A percentile compares a stretch with the other conserved stretches of the same genome.
These are phyloP conservation scores for Meriones unguiculatus DNA, from an alignment of 2,113 vertebrate genomes.

Conservation along the genomic window DNA sequence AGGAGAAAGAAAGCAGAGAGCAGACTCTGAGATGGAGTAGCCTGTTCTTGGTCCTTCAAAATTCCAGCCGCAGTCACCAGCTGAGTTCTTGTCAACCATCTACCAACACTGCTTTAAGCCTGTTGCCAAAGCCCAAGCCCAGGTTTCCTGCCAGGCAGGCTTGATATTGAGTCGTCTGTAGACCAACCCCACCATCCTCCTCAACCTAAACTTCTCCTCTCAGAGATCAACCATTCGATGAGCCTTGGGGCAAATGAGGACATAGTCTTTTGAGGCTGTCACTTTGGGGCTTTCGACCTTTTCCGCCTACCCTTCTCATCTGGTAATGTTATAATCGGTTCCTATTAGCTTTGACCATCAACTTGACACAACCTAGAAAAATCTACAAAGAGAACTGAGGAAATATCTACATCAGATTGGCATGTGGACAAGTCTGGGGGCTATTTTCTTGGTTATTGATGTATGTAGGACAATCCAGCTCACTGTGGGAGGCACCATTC, in stretches of 20 bases:
- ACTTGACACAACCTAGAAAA: not conserved
- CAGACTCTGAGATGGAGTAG: not conserved
- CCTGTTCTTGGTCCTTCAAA: not conserved
- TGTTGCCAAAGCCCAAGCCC: not conserved
- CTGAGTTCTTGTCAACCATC: not conserved
- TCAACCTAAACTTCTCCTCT: not conserved
- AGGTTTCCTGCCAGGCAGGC: not conserved
- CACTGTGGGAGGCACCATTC: not conserved
- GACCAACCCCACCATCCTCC: not conserved
- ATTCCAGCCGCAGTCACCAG: not conserved
- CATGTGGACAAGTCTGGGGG: not conserved
- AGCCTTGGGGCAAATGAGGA: not conserved
- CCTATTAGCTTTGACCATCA: not conserved
- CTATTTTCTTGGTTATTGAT: not conserved
- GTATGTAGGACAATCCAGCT: not conserved
- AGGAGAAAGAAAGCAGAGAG: not conserved
- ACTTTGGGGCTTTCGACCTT: not conserved
- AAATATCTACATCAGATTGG: not conserved
- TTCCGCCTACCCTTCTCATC: not conserved
- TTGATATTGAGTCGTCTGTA: not conserved
- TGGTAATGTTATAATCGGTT: not conserved
- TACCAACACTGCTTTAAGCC: not conserved
- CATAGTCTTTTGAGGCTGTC: slow-evolving; percentile 7
- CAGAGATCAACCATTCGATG: not conserved
- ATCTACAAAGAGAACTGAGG: not conserved